These are phyloP conservation scores for Oceanodroma leucorhoa DNA, from an alignment of 2,797 vertebrate genomes.

Conservation along the genomic window DNA sequence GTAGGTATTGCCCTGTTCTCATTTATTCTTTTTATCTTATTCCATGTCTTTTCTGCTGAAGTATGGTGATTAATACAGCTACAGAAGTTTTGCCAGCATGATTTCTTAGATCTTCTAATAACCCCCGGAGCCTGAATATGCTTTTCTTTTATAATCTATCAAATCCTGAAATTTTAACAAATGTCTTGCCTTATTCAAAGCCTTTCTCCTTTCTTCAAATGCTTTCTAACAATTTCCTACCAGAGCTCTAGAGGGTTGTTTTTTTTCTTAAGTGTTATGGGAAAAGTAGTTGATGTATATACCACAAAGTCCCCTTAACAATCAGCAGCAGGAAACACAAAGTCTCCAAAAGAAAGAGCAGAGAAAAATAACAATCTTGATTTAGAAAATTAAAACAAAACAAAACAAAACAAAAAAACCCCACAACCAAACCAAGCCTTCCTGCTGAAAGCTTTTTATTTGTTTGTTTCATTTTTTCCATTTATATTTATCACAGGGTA, in stretches of 20 bases:
- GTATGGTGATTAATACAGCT: not conserved
- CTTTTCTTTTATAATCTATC: slow-evolving; percentile 14
- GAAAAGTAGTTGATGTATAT: not conserved
- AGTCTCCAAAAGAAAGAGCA: not conserved
- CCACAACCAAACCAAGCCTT: not conserved
- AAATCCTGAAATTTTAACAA: slow-evolving; percentile 8
- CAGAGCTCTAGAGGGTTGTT: not conserved
- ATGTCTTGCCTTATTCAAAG: not conserved
- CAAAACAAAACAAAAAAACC: not conserved
- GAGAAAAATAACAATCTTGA: not conserved
- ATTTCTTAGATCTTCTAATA: slow-evolving; percentile 50
- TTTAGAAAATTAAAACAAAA: not conserved
- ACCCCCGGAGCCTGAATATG: not conserved
- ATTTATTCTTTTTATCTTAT: not conserved
- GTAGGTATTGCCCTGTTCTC: not conserved
- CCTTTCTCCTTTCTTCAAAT: slow-evolving; percentile 19
- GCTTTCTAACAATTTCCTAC: not conserved
- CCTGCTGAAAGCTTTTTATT: not conserved
- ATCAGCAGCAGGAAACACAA: not conserved
- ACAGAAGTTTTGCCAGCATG: not conserved
- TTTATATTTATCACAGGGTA: not conserved
- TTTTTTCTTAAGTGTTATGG: not conserved
- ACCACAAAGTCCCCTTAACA: not conserved
- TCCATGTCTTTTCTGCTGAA: not conserved
- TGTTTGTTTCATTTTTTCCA: not conserved